Conservation (phyloP, 2,888 invertebrate genomes). For the Zhuqinia jingwanae region DNA sequence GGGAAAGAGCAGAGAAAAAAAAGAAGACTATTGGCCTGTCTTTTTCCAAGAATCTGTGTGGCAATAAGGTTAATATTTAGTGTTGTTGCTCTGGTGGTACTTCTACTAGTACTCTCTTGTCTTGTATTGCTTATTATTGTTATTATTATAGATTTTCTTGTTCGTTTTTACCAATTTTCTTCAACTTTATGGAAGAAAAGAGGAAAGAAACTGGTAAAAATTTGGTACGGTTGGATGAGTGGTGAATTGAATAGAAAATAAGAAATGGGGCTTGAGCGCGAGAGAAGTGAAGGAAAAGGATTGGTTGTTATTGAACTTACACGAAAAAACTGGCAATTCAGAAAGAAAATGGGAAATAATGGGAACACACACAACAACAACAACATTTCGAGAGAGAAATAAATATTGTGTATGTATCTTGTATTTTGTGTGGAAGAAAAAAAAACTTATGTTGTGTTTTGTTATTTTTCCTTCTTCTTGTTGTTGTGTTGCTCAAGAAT, state of each 20-base stretch:
- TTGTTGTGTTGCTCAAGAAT: neutral
- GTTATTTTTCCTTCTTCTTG: too few relatives aligned
- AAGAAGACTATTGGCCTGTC: neutral
- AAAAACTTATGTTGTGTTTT: neutral
- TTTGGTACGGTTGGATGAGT: conserved; percentile 5
- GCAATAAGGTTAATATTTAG: neutral
- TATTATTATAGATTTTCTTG: conserved; percentile 33
- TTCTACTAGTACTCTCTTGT: too few relatives aligned
- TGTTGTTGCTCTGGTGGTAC: neutral
- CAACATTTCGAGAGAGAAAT: neutral
- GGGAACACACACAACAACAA: neutral
- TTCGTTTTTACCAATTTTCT: neutral
- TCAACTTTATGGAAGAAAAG: neutral
- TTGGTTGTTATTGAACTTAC: conserved; percentile 12
- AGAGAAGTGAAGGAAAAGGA: neutral
- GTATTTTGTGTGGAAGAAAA: conserved; percentile 9
- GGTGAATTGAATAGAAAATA: conserved; percentile 20
- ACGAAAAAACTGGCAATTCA: conserved; percentile 18
- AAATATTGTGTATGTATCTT: too few relatives aligned
- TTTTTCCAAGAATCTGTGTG: neutral
- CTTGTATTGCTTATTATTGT: conserved; percentile 1
- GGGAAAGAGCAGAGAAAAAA: too few relatives aligned
- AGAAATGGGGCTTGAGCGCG: neutral
- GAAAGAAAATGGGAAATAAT: conserved; percentile 9
- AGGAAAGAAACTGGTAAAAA: neutral